Conservation (phyloP, 2,797 vertebrate species). For the Falco naumanni region DNA sequence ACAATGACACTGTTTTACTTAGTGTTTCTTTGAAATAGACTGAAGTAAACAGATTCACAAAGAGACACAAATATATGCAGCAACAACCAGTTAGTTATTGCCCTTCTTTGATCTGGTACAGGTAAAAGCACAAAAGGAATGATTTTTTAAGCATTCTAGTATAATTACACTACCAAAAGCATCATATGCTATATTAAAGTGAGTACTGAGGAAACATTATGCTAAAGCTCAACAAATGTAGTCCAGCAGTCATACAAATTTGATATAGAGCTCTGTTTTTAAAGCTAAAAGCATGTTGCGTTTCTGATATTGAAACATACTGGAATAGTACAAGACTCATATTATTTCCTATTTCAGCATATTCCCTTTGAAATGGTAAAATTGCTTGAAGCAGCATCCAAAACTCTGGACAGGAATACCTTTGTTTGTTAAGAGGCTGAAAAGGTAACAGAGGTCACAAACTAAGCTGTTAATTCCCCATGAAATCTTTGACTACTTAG, state of each 20-base stretch:
- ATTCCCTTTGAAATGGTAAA: background rate
- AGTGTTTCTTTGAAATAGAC: background rate
- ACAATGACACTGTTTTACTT: background rate
- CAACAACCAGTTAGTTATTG: conserved; percentile 24
- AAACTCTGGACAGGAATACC: background rate
- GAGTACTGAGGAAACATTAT: background rate
- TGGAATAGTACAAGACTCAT: background rate
- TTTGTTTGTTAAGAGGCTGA: background rate
- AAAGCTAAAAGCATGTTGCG: background rate
- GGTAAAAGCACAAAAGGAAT: background rate
- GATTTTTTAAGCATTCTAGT: background rate
- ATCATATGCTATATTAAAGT: background rate
- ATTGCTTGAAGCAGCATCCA: background rate
- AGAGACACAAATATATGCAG: background rate
- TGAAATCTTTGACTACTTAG: background rate
- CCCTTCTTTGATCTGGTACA: conserved; percentile 9
- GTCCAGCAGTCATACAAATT: background rate
- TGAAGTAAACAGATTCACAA: background rate
- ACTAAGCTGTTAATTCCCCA: background rate
- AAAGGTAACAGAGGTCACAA: background rate
- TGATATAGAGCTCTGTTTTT: background rate
- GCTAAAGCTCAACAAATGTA: background rate
- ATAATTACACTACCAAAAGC: background rate
- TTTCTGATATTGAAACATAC: background rate
- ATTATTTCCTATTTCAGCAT: background rate